Conservation (phyloP, 2,113 vertebrate species). For the Psophia crepitans region DNA sequence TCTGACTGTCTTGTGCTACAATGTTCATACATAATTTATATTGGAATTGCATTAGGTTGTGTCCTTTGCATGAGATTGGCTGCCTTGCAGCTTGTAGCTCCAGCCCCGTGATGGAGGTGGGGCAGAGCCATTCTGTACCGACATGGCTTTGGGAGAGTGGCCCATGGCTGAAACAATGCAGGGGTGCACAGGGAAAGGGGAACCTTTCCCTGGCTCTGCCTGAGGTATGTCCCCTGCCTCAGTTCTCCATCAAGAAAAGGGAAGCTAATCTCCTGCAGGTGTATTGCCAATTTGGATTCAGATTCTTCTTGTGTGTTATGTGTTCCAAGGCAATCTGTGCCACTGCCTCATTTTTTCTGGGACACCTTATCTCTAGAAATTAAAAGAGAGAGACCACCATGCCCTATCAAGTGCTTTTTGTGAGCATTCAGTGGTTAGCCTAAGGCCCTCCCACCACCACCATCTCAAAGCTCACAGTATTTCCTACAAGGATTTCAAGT, state of each 20-base stretch:
- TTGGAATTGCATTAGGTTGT: neutral
- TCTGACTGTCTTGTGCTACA: constrained; percentile 1
- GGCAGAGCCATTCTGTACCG: neutral
- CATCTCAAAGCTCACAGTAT: neutral
- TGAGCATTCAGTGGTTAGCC: neutral
- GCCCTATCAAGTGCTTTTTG: neutral
- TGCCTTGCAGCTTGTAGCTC: neutral
- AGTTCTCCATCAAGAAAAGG: neutral
- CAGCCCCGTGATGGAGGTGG: neutral
- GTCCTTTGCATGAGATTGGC: neutral
- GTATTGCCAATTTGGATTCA: neutral
- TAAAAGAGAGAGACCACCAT: neutral
- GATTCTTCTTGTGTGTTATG: neutral
- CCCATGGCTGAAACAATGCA: neutral
- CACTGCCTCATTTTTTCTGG: neutral
- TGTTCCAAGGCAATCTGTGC: neutral
- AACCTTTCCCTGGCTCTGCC: neutral
- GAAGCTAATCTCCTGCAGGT: neutral
- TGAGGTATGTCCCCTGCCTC: neutral
- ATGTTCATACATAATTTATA: constrained; percentile 27
- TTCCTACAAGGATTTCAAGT: neutral
- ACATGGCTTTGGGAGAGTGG: neutral
- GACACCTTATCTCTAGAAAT: neutral
- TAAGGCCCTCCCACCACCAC: neutral
- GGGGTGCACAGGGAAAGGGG: neutral